Evolutionary conservation across 2,113 vertebrate genomes (phyloP).

Genomic region (Mus spicilegus): DNA sequence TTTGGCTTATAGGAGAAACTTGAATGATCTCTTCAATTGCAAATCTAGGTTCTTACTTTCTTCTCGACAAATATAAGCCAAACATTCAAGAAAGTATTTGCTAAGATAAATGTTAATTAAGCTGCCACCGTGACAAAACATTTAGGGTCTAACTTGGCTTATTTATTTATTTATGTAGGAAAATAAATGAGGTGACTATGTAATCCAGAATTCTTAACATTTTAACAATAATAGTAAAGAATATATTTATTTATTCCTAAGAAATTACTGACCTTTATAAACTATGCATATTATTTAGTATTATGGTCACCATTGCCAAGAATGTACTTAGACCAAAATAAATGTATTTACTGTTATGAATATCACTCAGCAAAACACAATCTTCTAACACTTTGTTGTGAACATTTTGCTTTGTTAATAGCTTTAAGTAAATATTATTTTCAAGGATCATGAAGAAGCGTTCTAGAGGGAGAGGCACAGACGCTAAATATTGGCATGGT

Average conservation of each 20-base stretch:
- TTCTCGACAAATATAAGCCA: slow-evolving; percentile 54
- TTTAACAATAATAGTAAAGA: not conserved
- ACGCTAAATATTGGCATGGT: not conserved
- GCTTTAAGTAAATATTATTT: slow-evolving; percentile 22
- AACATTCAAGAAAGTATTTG: slow-evolving; percentile 51
- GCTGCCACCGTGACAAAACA: not conserved
- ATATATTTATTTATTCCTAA: slow-evolving; percentile 28
- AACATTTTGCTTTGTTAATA: slow-evolving; percentile 19
- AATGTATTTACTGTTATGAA: slow-evolving; percentile 1
- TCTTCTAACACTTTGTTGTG: not conserved
- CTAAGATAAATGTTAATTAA: not conserved
- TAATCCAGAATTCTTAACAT: not conserved
- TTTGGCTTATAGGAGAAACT: slow-evolving; percentile 25
- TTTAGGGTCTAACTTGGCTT: not conserved
- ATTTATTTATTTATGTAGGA: not conserved
- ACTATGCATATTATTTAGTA: not conserved
- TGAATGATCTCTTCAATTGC: not conserved
- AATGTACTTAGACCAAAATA: slow-evolving; percentile 47
- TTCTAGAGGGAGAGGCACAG: not conserved
- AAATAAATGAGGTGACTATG: not conserved
- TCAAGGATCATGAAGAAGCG: not conserved
- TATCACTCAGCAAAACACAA: slow-evolving; percentile 4
- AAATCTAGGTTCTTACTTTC: slow-evolving; percentile 50
- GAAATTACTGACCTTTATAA: slow-evolving; percentile 28
- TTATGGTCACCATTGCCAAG: not conserved